Evolutionary conservation across 2,113 vertebrate species (phyloP), one percentile per base, ranked within the genome.

Genomic region (Ictalurus furcatus): DNA sequence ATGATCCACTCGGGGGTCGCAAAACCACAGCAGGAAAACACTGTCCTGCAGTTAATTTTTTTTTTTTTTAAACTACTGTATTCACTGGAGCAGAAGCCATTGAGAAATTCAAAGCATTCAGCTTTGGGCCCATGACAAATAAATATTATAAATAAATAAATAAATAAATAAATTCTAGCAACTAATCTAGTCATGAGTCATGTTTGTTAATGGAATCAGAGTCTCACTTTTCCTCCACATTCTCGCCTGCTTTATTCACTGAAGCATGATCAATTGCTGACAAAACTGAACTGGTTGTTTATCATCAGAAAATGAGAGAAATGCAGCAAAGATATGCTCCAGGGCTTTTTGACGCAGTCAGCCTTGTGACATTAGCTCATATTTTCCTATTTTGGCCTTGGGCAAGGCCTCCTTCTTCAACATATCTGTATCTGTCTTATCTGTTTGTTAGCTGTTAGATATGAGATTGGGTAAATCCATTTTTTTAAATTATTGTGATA

Each of bases 1-100:
- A 79, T 79, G 25, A 79, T 79, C 44, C 76, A 79, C 76, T 52
- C 25, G 76, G 44, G 74, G 76, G 76, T 78, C 12, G 23, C 25
- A 54, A 54, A 48, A 79, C 7, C 37, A 6, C 40, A 16, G 12
- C 44, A 52, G 25, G 11, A 52, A n/a, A 79, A 21, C 73, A 76
- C 44, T 44, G 37, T 76, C 11, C 40, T 17, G 40, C 16, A 54
- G 23, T 9, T 9, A 11, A 44, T 44, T 44, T 44, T 44, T 44
- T 4, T 4, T 44, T 44, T 6, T 44, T 44, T 48, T 79, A 28
- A 52, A 79, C 52, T 13, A 9, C 8, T 76, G 37, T 23, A 13
- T 12, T 40, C 73, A 76, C 3, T 48, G 74, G 25, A 16, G n/a
- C 37, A 28, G 61, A 28, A 28, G 11, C 28, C 30, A 11, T 40